Evolutionary conservation across 2,113 vertebrate genomes (phyloP).

Genomic region (Camarhynchus parvulus): DNA sequence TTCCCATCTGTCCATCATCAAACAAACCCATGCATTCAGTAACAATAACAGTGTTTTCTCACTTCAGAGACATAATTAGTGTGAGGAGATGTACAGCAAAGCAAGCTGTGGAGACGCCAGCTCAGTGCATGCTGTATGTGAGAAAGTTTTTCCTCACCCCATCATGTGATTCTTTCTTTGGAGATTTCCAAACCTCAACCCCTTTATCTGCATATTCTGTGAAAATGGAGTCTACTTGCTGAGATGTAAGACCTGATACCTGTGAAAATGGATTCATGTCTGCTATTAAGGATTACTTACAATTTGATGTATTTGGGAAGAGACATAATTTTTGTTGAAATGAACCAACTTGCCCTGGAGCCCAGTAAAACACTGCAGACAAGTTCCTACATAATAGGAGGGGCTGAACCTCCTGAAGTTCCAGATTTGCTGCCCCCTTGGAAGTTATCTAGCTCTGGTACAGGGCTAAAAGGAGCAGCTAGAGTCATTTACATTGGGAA

Average conservation of each 20-base stretch:
- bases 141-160: neutral
- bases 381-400: neutral
- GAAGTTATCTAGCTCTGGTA: neutral
- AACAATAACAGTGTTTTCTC: neutral
- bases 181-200: neutral
- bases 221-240: neutral
- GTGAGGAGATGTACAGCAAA: neutral
- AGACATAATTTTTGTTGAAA: neutral
- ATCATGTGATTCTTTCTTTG: neutral
- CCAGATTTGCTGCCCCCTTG: neutral
- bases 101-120: neutral
- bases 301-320: neutral
- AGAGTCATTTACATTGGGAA: constrained; percentile 39
- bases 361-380: neutral
- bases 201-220: neutral
- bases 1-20: neutral
- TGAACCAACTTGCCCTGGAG: neutral
- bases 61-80: neutral
- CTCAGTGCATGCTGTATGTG: neutral
- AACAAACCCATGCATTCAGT: neutral
- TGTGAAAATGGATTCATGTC: neutral
- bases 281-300: neutral
- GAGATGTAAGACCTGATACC: neutral
- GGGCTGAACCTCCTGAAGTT: neutral
- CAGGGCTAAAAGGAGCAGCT: neutral